Evolutionary conservation across 2,888 invertebrate species (phyloP).

Genomic region (Cephalotes varians): DNA sequence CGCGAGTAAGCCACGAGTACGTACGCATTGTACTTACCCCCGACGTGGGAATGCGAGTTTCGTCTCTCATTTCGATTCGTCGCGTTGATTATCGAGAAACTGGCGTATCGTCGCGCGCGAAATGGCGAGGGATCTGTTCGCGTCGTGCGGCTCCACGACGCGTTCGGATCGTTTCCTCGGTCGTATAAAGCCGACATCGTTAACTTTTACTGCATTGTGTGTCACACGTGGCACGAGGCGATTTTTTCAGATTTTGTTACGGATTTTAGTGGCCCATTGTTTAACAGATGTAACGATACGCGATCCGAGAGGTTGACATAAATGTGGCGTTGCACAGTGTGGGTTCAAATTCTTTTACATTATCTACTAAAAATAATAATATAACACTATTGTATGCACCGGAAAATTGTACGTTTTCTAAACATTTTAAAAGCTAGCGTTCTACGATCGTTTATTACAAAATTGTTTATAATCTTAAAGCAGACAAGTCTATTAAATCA

Average conservation of each 20-base stretch:
- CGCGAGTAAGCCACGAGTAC: constrained; percentile 56
- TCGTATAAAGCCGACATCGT: constrained; percentile 38
- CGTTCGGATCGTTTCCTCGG: background rate
- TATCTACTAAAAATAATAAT: background rate
- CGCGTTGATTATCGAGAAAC: constrained; percentile 32
- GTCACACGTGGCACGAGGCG: background rate
- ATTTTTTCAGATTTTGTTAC: constrained; percentile 2
- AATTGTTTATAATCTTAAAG: background rate
- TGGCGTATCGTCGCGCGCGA: constrained; percentile 19
- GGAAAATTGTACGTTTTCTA: background rate
- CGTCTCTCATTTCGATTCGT: constrained; percentile 20
- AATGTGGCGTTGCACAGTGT: background rate
- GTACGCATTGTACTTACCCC: background rate
- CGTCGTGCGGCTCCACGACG: background rate
- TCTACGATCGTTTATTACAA: background rate
- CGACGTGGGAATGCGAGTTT: constrained; percentile 18
- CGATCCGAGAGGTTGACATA: background rate
- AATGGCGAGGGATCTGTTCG: constrained; percentile 12
- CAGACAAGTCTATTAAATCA: background rate
- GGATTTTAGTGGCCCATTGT: background rate
- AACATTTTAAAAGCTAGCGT: background rate
- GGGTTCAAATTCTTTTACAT: background rate
- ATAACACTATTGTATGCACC: background rate
- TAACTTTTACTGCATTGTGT: constrained; percentile 23
- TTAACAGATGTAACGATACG: constrained; percentile 1